These are phyloP conservation scores for Dicrostonyx torquatus DNA, from an alignment of 2,797 vertebrate genomes.

Conservation along the genomic window DNA sequence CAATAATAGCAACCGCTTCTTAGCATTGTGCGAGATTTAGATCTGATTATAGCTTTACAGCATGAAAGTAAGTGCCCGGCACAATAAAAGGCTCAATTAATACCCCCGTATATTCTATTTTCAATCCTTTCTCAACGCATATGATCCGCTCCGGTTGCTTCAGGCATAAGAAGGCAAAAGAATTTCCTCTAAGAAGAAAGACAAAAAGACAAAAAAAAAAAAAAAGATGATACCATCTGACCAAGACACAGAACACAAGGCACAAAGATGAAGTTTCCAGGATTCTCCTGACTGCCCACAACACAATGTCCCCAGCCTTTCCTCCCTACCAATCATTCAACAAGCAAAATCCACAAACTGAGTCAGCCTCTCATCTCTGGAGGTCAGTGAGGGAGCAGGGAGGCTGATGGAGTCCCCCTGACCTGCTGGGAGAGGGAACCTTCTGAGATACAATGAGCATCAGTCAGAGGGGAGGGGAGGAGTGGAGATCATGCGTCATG, in stretches of 20 bases:
- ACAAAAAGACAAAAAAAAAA: background rate
- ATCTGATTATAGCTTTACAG: background rate
- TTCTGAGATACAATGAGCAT: fast-evolving
- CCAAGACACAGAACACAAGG: background rate
- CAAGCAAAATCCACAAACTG: background rate
- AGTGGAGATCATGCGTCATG: fast-evolving
- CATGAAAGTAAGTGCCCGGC: background rate
- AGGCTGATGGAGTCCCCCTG: background rate
- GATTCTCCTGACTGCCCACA: background rate
- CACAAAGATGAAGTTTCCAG: too few species aligned
- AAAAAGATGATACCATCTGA: background rate
- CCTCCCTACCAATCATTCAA: background rate
- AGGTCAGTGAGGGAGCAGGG: background rate
- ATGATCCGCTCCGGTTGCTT: fast-evolving
- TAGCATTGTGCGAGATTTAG: background rate
- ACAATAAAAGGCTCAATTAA: background rate
- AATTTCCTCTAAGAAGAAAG: background rate
- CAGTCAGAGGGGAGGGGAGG: background rate
- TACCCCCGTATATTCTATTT: background rate
- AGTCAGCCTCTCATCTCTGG: background rate
- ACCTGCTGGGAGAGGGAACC: background rate
- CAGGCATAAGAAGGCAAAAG: background rate
- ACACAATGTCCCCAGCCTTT: background rate
- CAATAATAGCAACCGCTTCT: background rate
- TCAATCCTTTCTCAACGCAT: background rate